phyloP scores from a whole-genome alignment of 2,797 vertebrate species.

The Lepilemur septentrionalis region DNA sequence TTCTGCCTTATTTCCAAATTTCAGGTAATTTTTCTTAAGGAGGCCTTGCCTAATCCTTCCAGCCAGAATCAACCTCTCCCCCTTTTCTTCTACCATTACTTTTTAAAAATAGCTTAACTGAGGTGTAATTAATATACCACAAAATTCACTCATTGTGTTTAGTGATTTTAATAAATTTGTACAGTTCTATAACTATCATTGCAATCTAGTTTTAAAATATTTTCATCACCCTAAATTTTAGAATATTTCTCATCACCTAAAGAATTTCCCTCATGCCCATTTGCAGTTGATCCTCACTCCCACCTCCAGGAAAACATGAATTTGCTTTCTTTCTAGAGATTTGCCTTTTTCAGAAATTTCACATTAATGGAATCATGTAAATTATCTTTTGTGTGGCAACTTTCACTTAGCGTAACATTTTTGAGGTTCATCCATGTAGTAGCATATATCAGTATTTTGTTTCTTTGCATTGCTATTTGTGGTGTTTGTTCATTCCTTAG shows the following conservation, averaged over 20 bases:
- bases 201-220: background rate
- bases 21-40: background rate
- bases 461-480: background rate
- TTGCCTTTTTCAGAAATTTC: background rate
- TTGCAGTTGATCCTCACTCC: background rate
- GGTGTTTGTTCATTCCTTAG: rapidly evolving
- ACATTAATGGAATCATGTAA: rapidly evolving
- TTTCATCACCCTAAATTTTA: background rate
- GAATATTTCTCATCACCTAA: background rate
- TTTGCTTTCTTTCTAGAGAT: background rate
- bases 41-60: background rate
- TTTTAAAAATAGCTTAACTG: background rate
- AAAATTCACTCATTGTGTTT: background rate
- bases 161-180: background rate
- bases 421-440: background rate
- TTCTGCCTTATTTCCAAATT: background rate
- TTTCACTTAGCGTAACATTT: rapidly evolving
- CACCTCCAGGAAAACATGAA: background rate
- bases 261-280: background rate
- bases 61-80: background rate
- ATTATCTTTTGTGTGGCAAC: background rate
- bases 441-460: rapidly evolving
- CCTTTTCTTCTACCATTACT: background rate
- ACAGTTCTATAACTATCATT: background rate
- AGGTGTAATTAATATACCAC: background rate